Conservation (phyloP, 2,797 vertebrate species). For the Buceros bicornis region DNA sequence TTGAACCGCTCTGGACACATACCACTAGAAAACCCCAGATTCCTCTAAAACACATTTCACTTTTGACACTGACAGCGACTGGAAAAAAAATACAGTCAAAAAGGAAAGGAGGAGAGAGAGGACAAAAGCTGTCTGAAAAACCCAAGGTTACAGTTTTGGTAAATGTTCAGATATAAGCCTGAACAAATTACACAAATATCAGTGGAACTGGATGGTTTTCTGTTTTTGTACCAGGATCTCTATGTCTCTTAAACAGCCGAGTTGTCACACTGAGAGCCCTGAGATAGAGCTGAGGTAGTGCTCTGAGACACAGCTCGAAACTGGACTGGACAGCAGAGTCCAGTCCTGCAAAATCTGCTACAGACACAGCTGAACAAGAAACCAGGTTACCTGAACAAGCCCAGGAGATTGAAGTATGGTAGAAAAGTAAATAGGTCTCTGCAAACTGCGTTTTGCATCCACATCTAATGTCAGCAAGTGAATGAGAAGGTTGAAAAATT, state of each 20-base stretch:
- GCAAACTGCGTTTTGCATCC: background rate
- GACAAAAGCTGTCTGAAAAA: background rate
- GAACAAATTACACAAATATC: background rate
- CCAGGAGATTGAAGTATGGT: background rate
- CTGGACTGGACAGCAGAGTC: background rate
- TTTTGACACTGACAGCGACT: background rate
- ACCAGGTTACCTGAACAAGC: background rate
- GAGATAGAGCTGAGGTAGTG: background rate
- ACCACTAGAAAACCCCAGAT: background rate
- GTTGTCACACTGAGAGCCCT: background rate
- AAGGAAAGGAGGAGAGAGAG: background rate
- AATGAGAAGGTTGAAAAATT: conserved; percentile 7
- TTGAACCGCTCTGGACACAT: background rate
- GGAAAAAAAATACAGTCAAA: background rate
- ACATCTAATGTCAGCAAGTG: background rate
- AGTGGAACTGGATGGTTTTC: background rate
- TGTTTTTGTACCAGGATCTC: background rate
- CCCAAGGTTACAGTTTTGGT: background rate
- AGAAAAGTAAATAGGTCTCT: background rate
- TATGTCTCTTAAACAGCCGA: background rate
- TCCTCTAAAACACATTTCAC: background rate
- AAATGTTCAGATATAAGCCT: background rate
- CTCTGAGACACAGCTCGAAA: background rate
- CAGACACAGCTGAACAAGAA: background rate
- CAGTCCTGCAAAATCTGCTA: background rate